A percentile compares a stretch with the other conserved stretches of the same genome.
These are phyloP conservation scores for Poicephalus meyeri DNA, from an alignment of 2,113 vertebrate species.

Conservation along the genomic window DNA sequence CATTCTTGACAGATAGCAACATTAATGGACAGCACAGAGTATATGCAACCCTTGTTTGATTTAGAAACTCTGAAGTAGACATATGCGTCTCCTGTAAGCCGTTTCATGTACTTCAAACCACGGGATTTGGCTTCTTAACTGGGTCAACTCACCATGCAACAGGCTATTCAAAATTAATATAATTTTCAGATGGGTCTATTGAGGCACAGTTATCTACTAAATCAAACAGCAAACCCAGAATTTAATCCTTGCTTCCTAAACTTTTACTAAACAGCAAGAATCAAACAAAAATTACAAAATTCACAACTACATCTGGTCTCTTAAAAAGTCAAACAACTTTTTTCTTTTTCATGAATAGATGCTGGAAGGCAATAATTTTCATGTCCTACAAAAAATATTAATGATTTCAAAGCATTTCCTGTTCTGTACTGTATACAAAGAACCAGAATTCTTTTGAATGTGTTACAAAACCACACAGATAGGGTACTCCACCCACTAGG, in stretches of 20 bases:
- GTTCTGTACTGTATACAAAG: neutral
- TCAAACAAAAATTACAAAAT: neutral
- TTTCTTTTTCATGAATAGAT: neutral
- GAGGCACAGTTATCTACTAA: neutral
- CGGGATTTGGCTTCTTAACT: neutral
- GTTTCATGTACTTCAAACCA: neutral
- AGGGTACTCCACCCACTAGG: neutral
- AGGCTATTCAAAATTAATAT: neutral
- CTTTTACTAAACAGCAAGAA: neutral
- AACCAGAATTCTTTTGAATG: neutral
- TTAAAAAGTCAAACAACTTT: neutral
- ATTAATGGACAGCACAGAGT: neutral
- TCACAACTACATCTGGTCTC: neutral
- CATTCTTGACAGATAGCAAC: neutral
- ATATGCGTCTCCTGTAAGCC: neutral
- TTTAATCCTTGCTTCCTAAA: neutral
- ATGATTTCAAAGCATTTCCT: neutral
- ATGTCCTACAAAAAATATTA: neutral
- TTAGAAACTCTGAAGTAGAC: neutral
- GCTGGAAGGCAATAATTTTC: neutral
- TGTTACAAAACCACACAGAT: neutral
- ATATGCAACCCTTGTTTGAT: neutral
- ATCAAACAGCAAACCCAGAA: neutral
- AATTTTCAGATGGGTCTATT: neutral
- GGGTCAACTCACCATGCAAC: neutral